phyloP scores from a whole-genome alignment of 2,797 vertebrate genomes.

The Galagoides demidoff region DNA sequence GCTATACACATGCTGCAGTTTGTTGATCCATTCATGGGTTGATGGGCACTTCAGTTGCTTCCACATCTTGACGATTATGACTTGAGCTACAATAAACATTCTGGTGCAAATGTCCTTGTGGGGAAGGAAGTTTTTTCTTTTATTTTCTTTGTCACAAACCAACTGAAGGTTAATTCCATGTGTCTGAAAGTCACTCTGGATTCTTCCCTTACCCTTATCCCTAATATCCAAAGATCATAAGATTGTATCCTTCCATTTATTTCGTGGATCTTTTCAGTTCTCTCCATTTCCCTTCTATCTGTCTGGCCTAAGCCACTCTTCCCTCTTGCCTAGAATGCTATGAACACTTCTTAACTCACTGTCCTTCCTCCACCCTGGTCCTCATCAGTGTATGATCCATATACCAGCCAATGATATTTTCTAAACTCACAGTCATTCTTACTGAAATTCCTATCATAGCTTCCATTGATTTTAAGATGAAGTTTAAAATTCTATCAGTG shows the following conservation, averaged over 20 bases:
- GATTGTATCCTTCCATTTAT: fast-evolving
- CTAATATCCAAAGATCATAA: not conserved
- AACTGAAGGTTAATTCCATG: not conserved
- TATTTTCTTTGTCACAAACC: not conserved
- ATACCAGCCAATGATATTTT: not conserved
- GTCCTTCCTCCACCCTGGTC: not conserved
- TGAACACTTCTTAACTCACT: not conserved
- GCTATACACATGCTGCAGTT: no score
- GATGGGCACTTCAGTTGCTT: no score
- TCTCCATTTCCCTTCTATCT: no score
- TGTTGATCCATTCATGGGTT: no score
- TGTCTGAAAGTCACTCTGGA: not conserved
- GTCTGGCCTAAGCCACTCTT: not conserved
- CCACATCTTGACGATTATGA: no score
- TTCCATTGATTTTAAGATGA: not conserved
- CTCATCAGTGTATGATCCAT: fast-evolving
- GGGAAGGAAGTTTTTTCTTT: not conserved
- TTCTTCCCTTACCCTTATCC: not conserved
- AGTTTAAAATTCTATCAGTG: not conserved
- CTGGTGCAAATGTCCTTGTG: no score
- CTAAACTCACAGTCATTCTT: not conserved
- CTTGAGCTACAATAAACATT: no score
- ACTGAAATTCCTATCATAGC: not conserved
- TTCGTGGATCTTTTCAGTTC: not conserved
- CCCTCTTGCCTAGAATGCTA: not conserved